Percentiles rank a stretch among this genome's conserved stretches.
Conservation (phyloP, 2,113 vertebrate species). For the Mustelus asterias region DNA sequence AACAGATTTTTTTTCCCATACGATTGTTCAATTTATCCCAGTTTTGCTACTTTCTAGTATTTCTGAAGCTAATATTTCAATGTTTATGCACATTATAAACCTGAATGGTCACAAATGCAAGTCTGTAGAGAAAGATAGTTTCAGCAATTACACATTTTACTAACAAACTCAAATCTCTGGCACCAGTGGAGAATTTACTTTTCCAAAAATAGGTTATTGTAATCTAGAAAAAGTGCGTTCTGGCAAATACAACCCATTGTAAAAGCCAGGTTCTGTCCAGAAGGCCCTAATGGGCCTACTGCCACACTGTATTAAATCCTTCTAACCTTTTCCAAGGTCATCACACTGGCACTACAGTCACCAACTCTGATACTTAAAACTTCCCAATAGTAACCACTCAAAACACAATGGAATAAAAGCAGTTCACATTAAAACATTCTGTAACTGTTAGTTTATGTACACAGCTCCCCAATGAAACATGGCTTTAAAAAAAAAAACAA, state of each 20-base stretch:
- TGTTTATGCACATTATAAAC: constrained; percentile 15
- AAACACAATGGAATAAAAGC: constrained; percentile 46
- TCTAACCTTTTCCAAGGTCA: constrained; percentile 41
- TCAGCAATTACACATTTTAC: constrained; percentile 14
- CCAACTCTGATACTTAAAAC: constrained; percentile 16
- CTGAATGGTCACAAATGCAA: not conserved
- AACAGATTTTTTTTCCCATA: not conserved
- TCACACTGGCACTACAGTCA: constrained; percentile 23
- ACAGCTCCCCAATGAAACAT: constrained; percentile 24
- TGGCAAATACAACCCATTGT: constrained; percentile 99
- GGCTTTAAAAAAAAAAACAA: constrained; percentile 52
- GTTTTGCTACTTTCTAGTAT: constrained; percentile 14
- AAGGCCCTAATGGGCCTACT: constrained; percentile 58
- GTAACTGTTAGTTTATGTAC: not conserved
- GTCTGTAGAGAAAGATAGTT: not conserved
- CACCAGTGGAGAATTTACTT: constrained; percentile 24
- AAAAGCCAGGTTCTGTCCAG: constrained; percentile 78
- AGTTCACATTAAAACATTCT: constrained; percentile 42
- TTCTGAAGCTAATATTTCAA: constrained; percentile 20
- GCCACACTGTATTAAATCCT: constrained; percentile 53
- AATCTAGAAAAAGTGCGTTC: constrained; percentile 43
- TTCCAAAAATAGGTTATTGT: constrained; percentile 11
- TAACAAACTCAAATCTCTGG: not conserved
- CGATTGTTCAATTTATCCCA: not conserved
- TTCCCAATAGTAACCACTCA: constrained; percentile 44